phyloP scores from a whole-genome alignment of 1,140 invertebrate species.

The Psilanteris sp. region DNA sequence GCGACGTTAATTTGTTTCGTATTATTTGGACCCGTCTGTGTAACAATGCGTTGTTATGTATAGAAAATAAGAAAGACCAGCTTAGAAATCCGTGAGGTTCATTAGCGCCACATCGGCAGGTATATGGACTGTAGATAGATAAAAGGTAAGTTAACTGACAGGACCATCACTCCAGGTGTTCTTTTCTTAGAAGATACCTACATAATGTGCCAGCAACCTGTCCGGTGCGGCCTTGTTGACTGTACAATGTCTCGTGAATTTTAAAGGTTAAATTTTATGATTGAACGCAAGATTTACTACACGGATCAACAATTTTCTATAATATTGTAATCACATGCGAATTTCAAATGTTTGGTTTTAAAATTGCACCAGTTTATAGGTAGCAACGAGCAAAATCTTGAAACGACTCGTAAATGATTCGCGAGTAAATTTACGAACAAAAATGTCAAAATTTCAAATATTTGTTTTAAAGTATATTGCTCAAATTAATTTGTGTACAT shows the following conservation, averaged over 20 bases:
- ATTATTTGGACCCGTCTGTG: slow-evolving; percentile 6
- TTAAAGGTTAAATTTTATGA: slow-evolving; percentile 24
- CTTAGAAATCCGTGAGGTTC: slow-evolving; percentile 54
- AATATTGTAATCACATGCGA: no score
- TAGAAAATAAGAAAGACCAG: slow-evolving; percentile 34
- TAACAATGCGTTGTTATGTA: no score
- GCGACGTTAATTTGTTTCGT: no score
- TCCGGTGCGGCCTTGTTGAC: slow-evolving; percentile 41
- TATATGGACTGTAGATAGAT: slow-evolving; percentile 61
- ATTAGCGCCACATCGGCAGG: slow-evolving; percentile 66
- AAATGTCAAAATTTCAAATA: no score
- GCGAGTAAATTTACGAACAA: no score
- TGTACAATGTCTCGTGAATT: slow-evolving; percentile 40
- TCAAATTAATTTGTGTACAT: no score
- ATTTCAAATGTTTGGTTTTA: slow-evolving; percentile 32
- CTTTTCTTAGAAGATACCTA: slow-evolving; percentile 56
- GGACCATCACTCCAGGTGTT: slow-evolving; percentile 64
- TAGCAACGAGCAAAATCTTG: no score
- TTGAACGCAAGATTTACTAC: no score
- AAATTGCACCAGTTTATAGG: no score
- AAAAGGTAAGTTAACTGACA: slow-evolving; percentile 51
- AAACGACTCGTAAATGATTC: no score
- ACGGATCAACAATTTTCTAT: no score
- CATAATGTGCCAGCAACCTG: slow-evolving; percentile 60
- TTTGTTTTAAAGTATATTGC: no score